Evolutionary conservation across 1,140 invertebrate species (phyloP).

Genomic region (Caerostris extrusa): DNA sequence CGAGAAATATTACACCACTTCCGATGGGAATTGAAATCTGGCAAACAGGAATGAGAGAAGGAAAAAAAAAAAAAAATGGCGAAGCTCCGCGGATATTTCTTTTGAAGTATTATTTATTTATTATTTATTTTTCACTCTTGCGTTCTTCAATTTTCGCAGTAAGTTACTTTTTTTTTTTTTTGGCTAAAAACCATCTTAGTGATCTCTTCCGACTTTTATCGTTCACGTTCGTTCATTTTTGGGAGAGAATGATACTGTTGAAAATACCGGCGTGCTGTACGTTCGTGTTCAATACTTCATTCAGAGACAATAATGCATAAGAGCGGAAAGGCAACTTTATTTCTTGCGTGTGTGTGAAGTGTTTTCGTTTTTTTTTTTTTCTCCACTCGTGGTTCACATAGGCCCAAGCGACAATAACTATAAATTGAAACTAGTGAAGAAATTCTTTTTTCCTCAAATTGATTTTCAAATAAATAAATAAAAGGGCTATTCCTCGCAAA

Average conservation of each 20-base stretch:
- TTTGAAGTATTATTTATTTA: conserved; percentile 58
- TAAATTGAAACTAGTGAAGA: too few relatives aligned
- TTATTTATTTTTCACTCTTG: conserved; percentile 45
- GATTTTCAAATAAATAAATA: too few relatives aligned
- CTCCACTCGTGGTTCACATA: too few relatives aligned
- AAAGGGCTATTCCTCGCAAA: too few relatives aligned
- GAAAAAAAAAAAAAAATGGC: background rate
- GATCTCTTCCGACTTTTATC: conserved; percentile 57
- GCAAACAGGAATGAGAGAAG: conserved; percentile 42
- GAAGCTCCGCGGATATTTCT: conserved; percentile 44
- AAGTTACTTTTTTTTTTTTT: conserved; percentile 64
- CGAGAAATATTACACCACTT: conserved; percentile 66
- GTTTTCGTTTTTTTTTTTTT: background rate
- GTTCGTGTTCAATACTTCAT: background rate
- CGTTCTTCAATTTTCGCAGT: conserved; percentile 30
- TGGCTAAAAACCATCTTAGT: conserved; percentile 60
- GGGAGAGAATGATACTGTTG: conserved; percentile 15
- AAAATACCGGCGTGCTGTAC: background rate
- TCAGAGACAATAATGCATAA: conserved; percentile 10
- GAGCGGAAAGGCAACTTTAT: background rate
- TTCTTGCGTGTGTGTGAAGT: background rate
- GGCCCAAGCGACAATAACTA: too few relatives aligned
- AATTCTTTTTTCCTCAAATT: too few relatives aligned
- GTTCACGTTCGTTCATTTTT: conserved; percentile 60
- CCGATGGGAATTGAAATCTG: conserved; percentile 70